phyloP scores from a whole-genome alignment of 2,797 vertebrate species.

The Acipenser transmontanus region DNA sequence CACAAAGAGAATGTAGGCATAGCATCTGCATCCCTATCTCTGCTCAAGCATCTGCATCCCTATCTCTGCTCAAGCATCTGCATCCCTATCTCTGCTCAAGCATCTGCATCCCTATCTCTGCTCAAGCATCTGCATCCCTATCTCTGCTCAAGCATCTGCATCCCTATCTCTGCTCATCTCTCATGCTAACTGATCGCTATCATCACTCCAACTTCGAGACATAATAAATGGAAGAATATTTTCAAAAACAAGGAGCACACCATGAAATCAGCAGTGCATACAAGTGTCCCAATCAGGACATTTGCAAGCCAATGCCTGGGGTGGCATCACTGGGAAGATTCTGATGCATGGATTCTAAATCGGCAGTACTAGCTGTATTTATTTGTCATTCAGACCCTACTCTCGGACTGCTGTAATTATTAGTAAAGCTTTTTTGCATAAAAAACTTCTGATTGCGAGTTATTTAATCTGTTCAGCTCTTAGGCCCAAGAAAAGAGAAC shows the following conservation, averaged over 20 bases:
- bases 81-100: neutral
- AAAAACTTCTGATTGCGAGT: too few relatives aligned
- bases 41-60: neutral
- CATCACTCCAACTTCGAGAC: neutral
- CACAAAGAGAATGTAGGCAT: too few relatives aligned
- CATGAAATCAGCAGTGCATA: neutral
- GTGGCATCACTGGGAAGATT: neutral
- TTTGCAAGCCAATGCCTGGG: neutral
- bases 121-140: neutral
- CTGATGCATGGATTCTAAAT: too few relatives aligned
- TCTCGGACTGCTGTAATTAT: too few relatives aligned
- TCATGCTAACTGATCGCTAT: neutral
- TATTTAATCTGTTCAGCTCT: too few relatives aligned
- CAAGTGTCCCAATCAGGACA: neutral
- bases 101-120: neutral
- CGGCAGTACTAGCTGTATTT: too few relatives aligned
- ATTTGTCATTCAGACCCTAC: too few relatives aligned
- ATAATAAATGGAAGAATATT: neutral
- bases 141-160: neutral
- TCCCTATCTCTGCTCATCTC: neutral
- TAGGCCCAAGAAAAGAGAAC: too few relatives aligned
- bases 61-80: neutral
- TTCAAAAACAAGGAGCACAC: neutral
- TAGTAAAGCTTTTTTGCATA: too few relatives aligned
- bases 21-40: neutral